Conservation (phyloP, 1,140 invertebrate genomes). For the Drosophila rhopaloa region DNA sequence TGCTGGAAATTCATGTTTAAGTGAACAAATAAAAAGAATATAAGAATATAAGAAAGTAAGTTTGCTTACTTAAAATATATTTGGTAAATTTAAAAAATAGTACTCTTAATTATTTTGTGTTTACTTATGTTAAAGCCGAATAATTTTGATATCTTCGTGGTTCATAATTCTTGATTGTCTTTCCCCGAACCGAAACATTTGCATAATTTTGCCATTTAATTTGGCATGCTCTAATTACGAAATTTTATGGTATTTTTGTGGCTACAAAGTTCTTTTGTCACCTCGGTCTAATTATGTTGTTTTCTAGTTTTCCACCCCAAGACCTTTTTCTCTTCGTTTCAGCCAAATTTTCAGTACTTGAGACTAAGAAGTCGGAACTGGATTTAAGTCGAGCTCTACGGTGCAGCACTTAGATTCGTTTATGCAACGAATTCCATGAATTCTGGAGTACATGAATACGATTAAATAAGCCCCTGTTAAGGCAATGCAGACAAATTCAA, state of each 20-base stretch:
- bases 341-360: slow-evolving; percentile 6
- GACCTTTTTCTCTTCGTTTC: background rate
- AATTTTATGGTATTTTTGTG: slow-evolving; percentile 60
- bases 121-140: slow-evolving; percentile 9
- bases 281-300: slow-evolving; percentile 57
- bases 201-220: slow-evolving; percentile 39
- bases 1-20: no score
- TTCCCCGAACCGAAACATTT: slow-evolving; percentile 5
- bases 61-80: no score
- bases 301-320: slow-evolving; percentile 16
- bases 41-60: no score
- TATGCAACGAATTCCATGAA: no score
- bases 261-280: slow-evolving; percentile 28
- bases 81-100: no score
- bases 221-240: slow-evolving; percentile 63
- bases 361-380: background rate
- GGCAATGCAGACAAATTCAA: no score
- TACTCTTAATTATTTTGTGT: no score
- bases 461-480: no score
- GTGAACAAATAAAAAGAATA: no score
- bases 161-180: slow-evolving; percentile 5
- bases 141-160: slow-evolving; percentile 3
- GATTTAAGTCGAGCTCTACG: slow-evolving; percentile 38
- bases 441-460: no score
- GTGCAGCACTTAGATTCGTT: slow-evolving; percentile 77